Conservation (phyloP, 2,113 vertebrate genomes). For the Bos indicus region DNA sequence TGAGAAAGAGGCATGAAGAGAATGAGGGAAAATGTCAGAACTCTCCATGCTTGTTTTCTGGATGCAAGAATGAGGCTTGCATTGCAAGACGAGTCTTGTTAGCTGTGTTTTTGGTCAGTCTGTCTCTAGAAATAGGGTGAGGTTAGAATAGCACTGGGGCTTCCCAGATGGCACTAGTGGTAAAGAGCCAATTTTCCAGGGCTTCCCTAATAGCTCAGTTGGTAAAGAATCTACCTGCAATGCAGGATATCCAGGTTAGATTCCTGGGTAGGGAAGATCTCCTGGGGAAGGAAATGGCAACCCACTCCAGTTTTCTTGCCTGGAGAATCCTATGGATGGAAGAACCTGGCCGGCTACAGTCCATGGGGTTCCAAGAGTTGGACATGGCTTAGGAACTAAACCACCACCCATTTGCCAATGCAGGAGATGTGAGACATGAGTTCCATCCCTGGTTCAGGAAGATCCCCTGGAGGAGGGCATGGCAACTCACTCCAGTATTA, state of each 20-base stretch:
- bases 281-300: not conserved
- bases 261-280: not conserved
- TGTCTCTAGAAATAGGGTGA: not conserved
- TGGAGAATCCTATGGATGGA: not conserved
- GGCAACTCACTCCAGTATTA: not conserved
- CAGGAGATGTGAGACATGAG: not conserved
- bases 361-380: not conserved
- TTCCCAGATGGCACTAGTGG: not conserved
- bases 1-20: conserved; percentile 12
- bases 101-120: not conserved
- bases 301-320: not conserved
- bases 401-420: not conserved
- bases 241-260: not conserved
- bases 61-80: not conserved
- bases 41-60: not conserved
- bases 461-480: not conserved
- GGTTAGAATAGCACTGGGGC: not conserved
- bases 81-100: not conserved
- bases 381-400: not conserved
- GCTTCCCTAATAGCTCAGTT: not conserved
- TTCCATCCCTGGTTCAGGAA: not conserved
- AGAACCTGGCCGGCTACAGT: not conserved
- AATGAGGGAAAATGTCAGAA: not conserved
- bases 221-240: not conserved
- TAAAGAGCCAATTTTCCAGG: not conserved